A percentile compares a stretch with the other conserved stretches of the same genome.
Conservation (phyloP, 2,797 vertebrate genomes). For the Coranthus polyacanthus region DNA sequence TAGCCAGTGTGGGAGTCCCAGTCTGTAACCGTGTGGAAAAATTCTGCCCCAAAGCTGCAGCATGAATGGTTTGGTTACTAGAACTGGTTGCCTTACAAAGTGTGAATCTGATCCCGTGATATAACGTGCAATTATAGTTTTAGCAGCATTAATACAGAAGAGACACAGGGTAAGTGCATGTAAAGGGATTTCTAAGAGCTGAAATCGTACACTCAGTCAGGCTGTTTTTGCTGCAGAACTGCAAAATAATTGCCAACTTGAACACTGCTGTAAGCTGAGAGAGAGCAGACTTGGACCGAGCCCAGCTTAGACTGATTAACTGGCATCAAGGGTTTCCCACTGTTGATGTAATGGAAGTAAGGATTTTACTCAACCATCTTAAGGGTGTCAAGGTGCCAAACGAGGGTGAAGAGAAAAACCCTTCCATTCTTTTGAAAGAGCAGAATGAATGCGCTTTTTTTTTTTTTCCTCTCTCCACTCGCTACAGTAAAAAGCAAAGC, state of each 20-base stretch:
- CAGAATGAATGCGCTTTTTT: constrained; percentile 6
- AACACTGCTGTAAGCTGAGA: constrained; percentile 52
- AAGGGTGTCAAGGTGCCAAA: constrained; percentile 22
- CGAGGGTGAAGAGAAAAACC: constrained; percentile 15
- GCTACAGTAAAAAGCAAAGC: not conserved
- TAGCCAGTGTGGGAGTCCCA: constrained; percentile 10
- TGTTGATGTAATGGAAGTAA: constrained; percentile 59
- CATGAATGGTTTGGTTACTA: not conserved
- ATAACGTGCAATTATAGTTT: constrained; percentile 32
- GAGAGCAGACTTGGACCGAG: constrained; percentile 42
- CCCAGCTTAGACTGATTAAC: constrained; percentile 51
- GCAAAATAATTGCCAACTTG: constrained; percentile 44
- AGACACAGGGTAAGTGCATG: constrained; percentile 23
- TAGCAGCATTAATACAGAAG: constrained; percentile 14
- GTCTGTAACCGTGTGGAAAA: constrained; percentile 12
- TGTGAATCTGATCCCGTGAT: constrained; percentile 26
- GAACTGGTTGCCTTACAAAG: constrained; percentile 19
- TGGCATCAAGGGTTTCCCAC: constrained; percentile 54
- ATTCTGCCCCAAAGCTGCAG: not conserved
- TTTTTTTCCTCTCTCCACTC: not conserved
- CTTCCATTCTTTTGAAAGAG: constrained; percentile 10
- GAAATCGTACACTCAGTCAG: constrained; percentile 3
- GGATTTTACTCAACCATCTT: constrained; percentile 30
- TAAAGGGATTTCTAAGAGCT: constrained; percentile 37
- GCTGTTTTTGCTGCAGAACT: constrained; percentile 20